Percentiles rank a stretch among this genome's conserved stretches.
Evolutionary conservation across 1,140 invertebrate species (phyloP).

Genomic region (Mycetomoellerius zeteki): DNA sequence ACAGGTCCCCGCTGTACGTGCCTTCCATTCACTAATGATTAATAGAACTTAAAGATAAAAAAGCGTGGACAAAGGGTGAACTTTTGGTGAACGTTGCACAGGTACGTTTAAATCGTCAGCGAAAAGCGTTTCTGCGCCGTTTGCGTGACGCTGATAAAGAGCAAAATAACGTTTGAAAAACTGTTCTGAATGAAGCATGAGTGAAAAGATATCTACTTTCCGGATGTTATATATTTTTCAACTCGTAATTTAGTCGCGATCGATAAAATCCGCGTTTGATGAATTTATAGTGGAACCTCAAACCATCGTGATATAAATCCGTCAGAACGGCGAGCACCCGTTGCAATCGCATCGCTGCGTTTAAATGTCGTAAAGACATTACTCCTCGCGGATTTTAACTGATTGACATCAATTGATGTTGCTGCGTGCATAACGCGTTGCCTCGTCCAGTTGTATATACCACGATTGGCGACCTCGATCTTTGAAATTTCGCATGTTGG

Average conservation of each 20-base stretch:
- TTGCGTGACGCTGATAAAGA: background rate
- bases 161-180: background rate
- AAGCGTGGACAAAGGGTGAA: background rate
- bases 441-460: background rate
- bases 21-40: conserved; percentile 40
- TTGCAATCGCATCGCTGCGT: conserved; percentile 58
- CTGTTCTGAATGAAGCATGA: background rate
- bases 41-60: conserved; percentile 20
- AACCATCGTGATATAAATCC: conserved; percentile 15
- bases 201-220: background rate
- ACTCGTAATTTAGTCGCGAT: background rate
- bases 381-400: conserved; percentile 66
- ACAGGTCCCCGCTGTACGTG: conserved; percentile 63
- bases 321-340: background rate
- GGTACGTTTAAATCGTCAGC: background rate
- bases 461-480: conserved; percentile 42
- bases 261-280: conserved; percentile 32
- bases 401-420: conserved; percentile 81
- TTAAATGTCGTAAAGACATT: conserved; percentile 78
- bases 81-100: background rate
- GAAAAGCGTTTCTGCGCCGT: background rate
- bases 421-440: conserved; percentile 35
- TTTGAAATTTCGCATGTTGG: conserved; percentile 37
- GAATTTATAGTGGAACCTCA: conserved; percentile 21
- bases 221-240: background rate